Evolutionary conservation across 64 coral and sea anemone genomes (phyloP), one percentile per base, ranked within the genome.

Genomic region (Astreopora myriophthalma): DNA sequence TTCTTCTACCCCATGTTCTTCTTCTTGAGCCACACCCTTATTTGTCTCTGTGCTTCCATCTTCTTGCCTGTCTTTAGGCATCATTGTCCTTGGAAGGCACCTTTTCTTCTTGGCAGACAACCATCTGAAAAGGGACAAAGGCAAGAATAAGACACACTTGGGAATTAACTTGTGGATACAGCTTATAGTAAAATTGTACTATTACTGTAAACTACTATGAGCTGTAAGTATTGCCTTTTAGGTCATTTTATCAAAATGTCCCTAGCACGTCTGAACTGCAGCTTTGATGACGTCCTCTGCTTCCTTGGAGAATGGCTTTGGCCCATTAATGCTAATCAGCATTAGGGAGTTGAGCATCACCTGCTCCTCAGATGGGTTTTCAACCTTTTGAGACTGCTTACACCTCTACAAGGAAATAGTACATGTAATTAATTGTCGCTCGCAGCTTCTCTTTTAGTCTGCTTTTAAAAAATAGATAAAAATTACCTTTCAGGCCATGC

Each of bases 401-500:
- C 34, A 73, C 70, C 33, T 39, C 34, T 73, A 22, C 70, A 38
- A 38, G 70, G 34, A 73, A 73, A 65, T 6, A 73, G 70, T 73
- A n/a, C n/a, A n/a, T n/a, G n/a, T n/a, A n/a, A n/a, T n/a, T 36
- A 36, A 37, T 0, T 73, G 8, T 3, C 39, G 6, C 22, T 5
- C 8, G 8, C 39, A 6, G 11, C 42, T 6, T 6, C 4, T 4
- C 4, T 46, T 46, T 4, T 11, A 46, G 4, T 11, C 42, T 46
- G 42, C 11, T 46, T 46, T 11, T 6, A 38, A 38, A 37, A 73
- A 20, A 10, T 20, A n/a, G 20, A 36, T 73, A 19, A 7, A 39
- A 38, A 38, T 73, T 73, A 38, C 70, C 70, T 38, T 73, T 73
- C 33, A 73, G 70, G 34, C 70, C 70, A 73, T 13, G 70, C 70